A percentile compares a stretch with the other conserved stretches of the same genome.
These are phyloP conservation scores for Ciconia boyciana DNA, from an alignment of 2,113 vertebrate species.

Conservation along the genomic window DNA sequence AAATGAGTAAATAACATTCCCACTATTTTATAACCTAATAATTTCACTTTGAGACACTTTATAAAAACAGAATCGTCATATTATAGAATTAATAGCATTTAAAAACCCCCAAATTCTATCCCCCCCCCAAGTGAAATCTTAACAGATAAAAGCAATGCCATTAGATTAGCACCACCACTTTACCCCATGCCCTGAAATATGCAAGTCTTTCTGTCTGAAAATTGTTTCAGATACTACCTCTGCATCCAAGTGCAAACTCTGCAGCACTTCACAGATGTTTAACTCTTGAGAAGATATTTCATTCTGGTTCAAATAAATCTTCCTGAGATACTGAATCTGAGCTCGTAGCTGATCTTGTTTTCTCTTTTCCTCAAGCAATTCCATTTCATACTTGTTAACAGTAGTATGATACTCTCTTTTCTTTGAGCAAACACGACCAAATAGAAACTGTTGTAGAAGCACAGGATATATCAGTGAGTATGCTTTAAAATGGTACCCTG, in stretches of 20 bases:
- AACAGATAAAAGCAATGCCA: background rate
- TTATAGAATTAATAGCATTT: background rate
- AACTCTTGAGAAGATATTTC: background rate
- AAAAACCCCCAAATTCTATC: background rate
- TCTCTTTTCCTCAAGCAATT: conserved; percentile 64
- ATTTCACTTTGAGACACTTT: background rate
- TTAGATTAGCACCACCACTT: background rate
- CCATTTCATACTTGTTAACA: conserved; percentile 43
- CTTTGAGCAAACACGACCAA: conserved; percentile 35
- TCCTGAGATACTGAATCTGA: conserved; percentile 43
- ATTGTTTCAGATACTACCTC: conserved; percentile 18
- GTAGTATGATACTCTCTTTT: conserved; percentile 52
- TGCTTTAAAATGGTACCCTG: background rate
- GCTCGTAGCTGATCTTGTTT: conserved; percentile 56
- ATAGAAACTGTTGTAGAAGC: conserved; percentile 60
- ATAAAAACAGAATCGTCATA: background rate
- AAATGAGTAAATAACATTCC: background rate
- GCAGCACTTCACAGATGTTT: background rate
- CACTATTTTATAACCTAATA: background rate
- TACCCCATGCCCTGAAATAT: background rate
- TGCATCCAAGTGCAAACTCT: background rate
- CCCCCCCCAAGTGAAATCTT: background rate
- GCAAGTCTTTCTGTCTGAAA: background rate
- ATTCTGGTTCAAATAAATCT: background rate
- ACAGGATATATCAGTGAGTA: background rate